Conservation (phyloP, 2,888 invertebrate genomes). For the Leptopilina drosophilae region DNA sequence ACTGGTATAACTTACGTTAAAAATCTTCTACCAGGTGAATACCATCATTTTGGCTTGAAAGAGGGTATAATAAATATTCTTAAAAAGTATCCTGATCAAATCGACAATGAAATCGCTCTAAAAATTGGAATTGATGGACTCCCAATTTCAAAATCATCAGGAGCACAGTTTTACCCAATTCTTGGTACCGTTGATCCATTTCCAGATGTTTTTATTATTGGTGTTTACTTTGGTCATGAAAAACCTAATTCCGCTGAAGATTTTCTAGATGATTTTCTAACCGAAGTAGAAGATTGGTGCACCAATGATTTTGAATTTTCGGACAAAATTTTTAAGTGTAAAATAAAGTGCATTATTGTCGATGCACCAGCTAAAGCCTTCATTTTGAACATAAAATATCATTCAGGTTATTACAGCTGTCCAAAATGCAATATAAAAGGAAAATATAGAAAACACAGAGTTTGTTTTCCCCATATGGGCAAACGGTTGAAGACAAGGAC, state of each 20-base stretch:
- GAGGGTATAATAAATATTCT: conserved; percentile 4
- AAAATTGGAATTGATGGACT: conserved; percentile 48
- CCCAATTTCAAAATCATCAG: not conserved
- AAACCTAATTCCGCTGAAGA: conserved; percentile 37
- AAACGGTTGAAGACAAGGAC: conserved; percentile 36
- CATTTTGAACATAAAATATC: conserved; percentile 43
- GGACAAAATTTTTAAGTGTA: not conserved
- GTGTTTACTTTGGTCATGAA: conserved; percentile 32
- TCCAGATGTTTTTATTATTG: conserved; percentile 43
- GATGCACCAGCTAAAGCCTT: conserved; percentile 50
- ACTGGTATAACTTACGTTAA: conserved; percentile 24
- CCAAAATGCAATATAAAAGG: conserved; percentile 49
- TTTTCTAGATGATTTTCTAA: conserved; percentile 39
- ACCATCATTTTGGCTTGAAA: conserved; percentile 44
- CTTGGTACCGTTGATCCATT: conserved; percentile 42
- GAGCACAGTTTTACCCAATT: conserved; percentile 50
- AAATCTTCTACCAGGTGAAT: conserved; percentile 35
- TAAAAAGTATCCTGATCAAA: not conserved
- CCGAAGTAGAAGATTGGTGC: conserved; percentile 15
- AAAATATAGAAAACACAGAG: conserved; percentile 25
- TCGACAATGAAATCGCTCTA: conserved; percentile 18
- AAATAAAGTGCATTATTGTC: conserved; percentile 42
- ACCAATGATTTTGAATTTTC: conserved; percentile 9
- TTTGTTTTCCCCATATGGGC: conserved; percentile 35
- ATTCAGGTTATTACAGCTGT: conserved; percentile 49